phyloP scores from a whole-genome alignment of 2,797 vertebrate genomes.

The Anguilla pacifica region DNA sequence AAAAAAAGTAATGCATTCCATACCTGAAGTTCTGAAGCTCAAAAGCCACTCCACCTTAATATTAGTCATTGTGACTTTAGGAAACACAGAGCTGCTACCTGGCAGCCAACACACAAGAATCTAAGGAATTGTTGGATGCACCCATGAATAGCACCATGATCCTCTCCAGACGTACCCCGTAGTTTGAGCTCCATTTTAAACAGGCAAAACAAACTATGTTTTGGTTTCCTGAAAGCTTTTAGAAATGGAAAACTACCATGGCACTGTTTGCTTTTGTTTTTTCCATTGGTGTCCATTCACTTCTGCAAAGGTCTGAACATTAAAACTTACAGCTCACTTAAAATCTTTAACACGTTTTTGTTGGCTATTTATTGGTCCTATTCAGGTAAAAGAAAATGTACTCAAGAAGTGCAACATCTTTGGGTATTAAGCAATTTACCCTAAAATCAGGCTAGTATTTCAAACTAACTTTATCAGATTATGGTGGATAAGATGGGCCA shows the following conservation, averaged over 20 bases:
- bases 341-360: neutral
- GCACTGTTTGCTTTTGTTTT: constrained; percentile 18
- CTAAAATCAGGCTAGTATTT: neutral
- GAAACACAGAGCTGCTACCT: neutral
- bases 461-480: too few relatives aligned
- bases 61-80: too few relatives aligned
- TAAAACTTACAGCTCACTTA: neutral
- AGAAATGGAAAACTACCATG: constrained; percentile 14
- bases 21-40: neutral
- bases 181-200: neutral
- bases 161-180: neutral
- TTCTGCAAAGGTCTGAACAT: neutral
- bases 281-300: neutral
- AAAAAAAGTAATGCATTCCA: neutral
- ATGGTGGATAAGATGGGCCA: neutral
- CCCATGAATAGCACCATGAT: neutral
- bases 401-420: neutral
- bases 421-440: neutral
- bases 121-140: neutral
- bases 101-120: constrained; percentile 3
- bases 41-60: neutral
- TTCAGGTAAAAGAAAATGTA: neutral
- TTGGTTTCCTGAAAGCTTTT: neutral
- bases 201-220: neutral
- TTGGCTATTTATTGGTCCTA: neutral